Evolutionary conservation across 2,113 vertebrate species (phyloP).

Genomic region (Oreocharis arfaki): DNA sequence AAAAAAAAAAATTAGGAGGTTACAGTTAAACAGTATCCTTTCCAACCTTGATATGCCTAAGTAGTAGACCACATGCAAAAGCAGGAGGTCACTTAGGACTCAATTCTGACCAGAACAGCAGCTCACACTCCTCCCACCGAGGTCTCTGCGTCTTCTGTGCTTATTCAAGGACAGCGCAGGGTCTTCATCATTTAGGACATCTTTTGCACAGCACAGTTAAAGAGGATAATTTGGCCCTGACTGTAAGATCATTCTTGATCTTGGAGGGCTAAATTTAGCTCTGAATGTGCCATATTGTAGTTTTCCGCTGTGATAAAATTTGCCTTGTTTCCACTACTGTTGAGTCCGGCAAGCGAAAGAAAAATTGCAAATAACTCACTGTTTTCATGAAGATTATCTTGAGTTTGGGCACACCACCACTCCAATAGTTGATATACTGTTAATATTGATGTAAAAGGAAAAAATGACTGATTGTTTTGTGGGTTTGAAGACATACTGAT

Average conservation of each 20-base stretch:
- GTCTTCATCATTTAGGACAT: slow-evolving; percentile 32
- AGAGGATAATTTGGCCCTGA: slow-evolving; percentile 6
- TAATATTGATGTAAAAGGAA: background rate
- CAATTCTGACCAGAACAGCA: background rate
- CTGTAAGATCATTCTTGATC: slow-evolving; percentile 3
- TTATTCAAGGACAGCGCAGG: slow-evolving; percentile 25
- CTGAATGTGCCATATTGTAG: background rate
- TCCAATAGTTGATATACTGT: background rate
- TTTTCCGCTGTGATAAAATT: background rate
- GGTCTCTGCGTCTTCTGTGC: background rate
- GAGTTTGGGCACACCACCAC: background rate
- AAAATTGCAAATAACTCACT: background rate
- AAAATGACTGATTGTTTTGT: background rate
- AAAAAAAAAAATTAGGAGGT: background rate
- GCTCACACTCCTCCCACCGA: background rate
- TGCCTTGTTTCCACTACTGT: background rate
- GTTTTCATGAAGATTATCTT: background rate
- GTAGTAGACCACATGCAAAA: background rate
- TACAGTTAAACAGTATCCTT: background rate
- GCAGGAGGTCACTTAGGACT: slow-evolving; percentile 9
- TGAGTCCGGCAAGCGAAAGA: background rate
- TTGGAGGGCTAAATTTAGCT: background rate
- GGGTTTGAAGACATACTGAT: background rate
- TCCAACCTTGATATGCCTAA: slow-evolving; percentile 20
- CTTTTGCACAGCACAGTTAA: background rate